A percentile compares a stretch with the other conserved stretches of the same genome.
phyloP scores from a whole-genome alignment of 2,797 vertebrate species.

The Allobates femoralis region DNA sequence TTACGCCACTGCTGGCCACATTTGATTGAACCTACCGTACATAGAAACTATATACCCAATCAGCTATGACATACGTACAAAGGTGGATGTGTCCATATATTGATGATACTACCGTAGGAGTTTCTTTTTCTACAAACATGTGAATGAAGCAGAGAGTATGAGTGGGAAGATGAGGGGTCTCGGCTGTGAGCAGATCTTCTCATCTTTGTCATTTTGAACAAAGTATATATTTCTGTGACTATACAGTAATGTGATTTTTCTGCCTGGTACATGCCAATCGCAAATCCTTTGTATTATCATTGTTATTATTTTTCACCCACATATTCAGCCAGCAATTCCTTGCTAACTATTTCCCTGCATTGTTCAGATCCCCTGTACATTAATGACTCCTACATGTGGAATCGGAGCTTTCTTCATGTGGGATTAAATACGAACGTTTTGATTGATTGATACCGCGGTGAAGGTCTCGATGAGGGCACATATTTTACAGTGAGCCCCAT shows the following conservation, averaged over 20 bases:
- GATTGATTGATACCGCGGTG: neutral
- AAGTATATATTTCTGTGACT: neutral
- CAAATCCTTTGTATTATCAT: neutral
- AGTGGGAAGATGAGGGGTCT: neutral
- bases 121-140: neutral
- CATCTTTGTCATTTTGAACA: neutral
- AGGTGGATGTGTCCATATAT: too few relatives aligned
- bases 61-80: too few relatives aligned
- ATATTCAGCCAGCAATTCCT: constrained; percentile 12
- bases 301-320: neutral
- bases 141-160: neutral
- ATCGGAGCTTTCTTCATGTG: constrained; percentile 10
- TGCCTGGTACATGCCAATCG: constrained; percentile 7
- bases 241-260: neutral
- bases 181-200: neutral
- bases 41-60: too few relatives aligned
- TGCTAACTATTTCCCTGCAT: neutral
- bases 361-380: constrained; percentile 35
- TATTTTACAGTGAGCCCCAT: neutral
- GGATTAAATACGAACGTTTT: constrained; percentile 38
- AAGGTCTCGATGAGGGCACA: neutral
- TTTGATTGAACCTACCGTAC: too few relatives aligned
- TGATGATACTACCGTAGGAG: too few relatives aligned
- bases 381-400: constrained; percentile 24
- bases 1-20: too few relatives aligned